Conservation (phyloP, 1,140 invertebrate genomes). For the Ostrea denselamellosa region DNA sequence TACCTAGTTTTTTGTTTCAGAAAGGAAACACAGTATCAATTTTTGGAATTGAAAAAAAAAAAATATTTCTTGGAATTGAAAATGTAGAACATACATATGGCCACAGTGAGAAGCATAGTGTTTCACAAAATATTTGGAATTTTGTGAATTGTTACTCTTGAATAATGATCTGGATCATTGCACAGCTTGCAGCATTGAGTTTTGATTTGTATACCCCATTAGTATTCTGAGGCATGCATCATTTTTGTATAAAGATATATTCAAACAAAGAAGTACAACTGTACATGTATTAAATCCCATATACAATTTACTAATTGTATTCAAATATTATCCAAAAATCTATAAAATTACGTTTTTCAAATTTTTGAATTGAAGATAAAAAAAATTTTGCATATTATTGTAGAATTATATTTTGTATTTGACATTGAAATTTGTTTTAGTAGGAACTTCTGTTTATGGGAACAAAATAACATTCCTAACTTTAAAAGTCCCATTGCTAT, state of each 20-base stretch:
- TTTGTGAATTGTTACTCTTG: neutral
- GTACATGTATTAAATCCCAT: neutral
- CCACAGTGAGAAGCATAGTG: too few species aligned
- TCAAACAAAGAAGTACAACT: neutral
- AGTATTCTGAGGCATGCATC: neutral
- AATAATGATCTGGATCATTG: constrained; percentile 16
- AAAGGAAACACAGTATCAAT: too few species aligned
- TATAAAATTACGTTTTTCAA: neutral
- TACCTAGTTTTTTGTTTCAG: too few species aligned
- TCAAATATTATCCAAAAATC: neutral
- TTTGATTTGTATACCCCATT: constrained; percentile 1
- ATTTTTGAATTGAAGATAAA: too few species aligned
- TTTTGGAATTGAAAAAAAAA: too few species aligned
- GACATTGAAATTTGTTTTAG: too few species aligned
- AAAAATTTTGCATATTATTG: too few species aligned
- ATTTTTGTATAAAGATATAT: constrained; percentile 6
- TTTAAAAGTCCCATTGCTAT: neutral
- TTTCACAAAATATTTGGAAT: neutral
- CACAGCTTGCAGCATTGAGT: constrained; percentile 23
- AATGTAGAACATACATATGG: too few species aligned
- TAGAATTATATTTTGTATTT: too few species aligned
- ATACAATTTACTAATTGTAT: neutral
- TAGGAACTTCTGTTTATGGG: too few species aligned
- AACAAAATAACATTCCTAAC: too few species aligned
- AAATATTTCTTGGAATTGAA: too few species aligned